Base-by-base conservation (phyloP, 2,888 invertebrate species). In the Tachina fera region DNA sequence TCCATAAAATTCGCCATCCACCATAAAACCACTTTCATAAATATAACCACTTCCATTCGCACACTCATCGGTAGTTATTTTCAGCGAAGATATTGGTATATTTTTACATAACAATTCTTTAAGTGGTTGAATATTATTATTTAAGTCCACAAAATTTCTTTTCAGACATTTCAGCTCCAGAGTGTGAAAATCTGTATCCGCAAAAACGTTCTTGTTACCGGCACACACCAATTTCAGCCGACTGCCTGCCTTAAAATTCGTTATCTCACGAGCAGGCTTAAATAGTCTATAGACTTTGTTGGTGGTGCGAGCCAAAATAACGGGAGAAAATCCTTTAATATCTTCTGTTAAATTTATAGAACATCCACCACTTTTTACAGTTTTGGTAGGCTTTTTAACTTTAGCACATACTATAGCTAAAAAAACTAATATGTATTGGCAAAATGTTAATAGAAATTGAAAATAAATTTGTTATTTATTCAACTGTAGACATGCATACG, bases 21-120 rank as follows among this genome's bases (percentile, higher is more conserved):
- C 81, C 41, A 70, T 58, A 67, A 88, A 91, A 39, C 91, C 90
- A 45, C 89, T 87, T 58, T 89, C 79, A 74, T 88, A 88, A 41
- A 89, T 87, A 31, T 83, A 78, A 61, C 90, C 90, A 11, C 60
- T 77, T 75, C 88, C 88, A 68, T 88, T 86, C 2, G 90, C 90
- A 87, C 87, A 89, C 61, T 82, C 84, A 31, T 88, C 83, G 4
- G 91, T 91, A n/a, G 88, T 87, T 45, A 88, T 49, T 14, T 91
- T 86, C 43, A 87, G 22, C 3, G 90, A 89, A 16, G 89, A 87
- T 39, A 58, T 61, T 14, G 88, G 84, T 53, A 87, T 88, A 16
- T 83, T 81, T 58, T 88, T 84, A 81, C 90, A 88, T 14, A 58
- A 45, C 61, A 87, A 71, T 13, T 87, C 49, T 3, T 13, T 39